Evolutionary conservation across 2,113 vertebrate species (phyloP), one percentile per base, ranked within the genome.

Genomic region (Cyanocitta stelleri): DNA sequence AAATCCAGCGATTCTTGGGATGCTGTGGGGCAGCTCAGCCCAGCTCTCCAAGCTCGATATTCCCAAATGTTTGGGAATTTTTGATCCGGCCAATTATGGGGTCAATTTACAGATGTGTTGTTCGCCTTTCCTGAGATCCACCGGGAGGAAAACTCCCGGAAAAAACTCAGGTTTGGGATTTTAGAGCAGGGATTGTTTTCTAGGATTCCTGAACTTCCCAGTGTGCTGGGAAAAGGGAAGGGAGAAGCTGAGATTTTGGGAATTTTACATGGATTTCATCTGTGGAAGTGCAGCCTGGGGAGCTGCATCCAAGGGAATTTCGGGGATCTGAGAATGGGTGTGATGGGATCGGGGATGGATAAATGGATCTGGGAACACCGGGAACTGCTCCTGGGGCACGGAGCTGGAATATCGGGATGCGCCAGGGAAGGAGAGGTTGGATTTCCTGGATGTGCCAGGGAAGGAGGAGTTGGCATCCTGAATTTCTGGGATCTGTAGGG

Each of bases 291-390:
- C 33, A 23, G 37, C 37, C 43, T 6, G 29, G 10, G 78, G 52
- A 54, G 52, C 18, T 1, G 2, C 35, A 22, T 43, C 37, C 22
- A 2, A 33, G 29, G 43, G 43, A 41, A 58, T 68, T 68, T 16
- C 0, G 4, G 29, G 29, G 5, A 7, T 39, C 13, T 1, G 16
- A 17, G 23, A 23, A 41, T 3, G 30, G 17, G 4, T 6, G 16
- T 19, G 12, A 15, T 3, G 74, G 56, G 13, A 33, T 51, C 10
- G 21, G 51, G 37, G 6, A 6, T 13, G 52, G 52, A 46, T 1
- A 24, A 55, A 80, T 1, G 24, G 24, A 18, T 30, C 11, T 13
- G 39, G 76, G 49, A 64, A 43, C 24, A 13, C 2, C 1, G 0
- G 37, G 37, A 43, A 18, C 14, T 5, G 8, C 8, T 54, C 23